Evolutionary conservation across 2,113 vertebrate genomes (phyloP).

Genomic region (Corvus cornix): DNA sequence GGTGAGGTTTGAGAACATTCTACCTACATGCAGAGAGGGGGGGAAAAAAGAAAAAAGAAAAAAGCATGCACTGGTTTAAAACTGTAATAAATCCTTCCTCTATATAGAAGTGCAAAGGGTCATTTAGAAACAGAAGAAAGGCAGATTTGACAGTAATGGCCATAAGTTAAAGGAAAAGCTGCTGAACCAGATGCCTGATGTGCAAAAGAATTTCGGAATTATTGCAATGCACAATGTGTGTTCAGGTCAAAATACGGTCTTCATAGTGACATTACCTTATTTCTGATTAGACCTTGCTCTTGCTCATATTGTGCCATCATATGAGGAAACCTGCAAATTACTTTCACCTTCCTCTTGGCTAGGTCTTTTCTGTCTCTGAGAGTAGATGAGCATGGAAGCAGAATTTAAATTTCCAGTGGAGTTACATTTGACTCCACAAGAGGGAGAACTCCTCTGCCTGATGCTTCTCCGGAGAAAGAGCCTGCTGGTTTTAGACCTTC

Average conservation of each 20-base stretch:
- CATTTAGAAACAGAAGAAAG: background rate
- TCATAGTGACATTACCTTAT: background rate
- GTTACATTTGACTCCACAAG: constrained; percentile 6
- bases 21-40: background rate
- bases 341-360: background rate
- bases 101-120: background rate
- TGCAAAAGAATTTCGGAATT: background rate
- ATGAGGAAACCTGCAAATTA: background rate
- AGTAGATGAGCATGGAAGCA: background rate
- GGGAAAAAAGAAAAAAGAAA: background rate
- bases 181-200: background rate
- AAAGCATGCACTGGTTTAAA: background rate
- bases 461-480: background rate
- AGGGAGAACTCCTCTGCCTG: background rate
- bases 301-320: background rate
- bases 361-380: background rate
- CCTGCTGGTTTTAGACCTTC: background rate
- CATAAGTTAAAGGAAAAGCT: background rate
- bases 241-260: accelerated
- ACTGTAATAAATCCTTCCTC: background rate
- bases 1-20: background rate
- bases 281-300: background rate
- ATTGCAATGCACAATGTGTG: background rate
- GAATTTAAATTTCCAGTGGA: background rate
- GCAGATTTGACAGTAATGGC: background rate